Conservation (phyloP, 1,140 invertebrate genomes). For the Sminthurides bifidus region DNA sequence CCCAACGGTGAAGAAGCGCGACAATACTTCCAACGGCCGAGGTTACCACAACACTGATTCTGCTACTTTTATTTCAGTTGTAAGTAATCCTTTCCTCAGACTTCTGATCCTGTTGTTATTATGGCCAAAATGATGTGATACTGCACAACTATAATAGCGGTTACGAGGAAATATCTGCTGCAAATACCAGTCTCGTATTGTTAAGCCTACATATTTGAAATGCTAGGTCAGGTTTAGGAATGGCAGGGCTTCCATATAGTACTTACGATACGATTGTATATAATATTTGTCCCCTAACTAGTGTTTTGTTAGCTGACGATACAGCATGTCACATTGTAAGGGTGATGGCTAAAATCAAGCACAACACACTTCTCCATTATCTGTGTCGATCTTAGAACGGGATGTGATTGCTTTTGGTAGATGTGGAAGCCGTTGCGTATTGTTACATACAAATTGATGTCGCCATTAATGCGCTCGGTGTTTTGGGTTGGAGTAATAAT, state of each 20-base stretch:
- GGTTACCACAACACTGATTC: constrained; percentile 23
- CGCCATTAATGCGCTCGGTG: background rate
- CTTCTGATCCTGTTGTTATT: constrained; percentile 8
- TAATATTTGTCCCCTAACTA: no score
- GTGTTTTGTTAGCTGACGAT: no score
- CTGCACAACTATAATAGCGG: no score
- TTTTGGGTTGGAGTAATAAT: background rate
- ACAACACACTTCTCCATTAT: background rate
- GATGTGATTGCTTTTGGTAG: background rate
- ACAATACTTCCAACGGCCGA: constrained; percentile 23
- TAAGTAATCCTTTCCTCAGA: constrained; percentile 41
- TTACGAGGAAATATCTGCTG: background rate
- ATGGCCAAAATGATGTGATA: background rate
- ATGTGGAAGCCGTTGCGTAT: background rate
- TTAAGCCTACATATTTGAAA: background rate
- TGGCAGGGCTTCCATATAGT: background rate
- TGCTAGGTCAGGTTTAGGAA: background rate
- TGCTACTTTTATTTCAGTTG: constrained; percentile 60
- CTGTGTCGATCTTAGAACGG: background rate
- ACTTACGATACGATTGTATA: background rate
- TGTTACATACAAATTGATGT: background rate
- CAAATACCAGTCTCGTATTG: background rate
- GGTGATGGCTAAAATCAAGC: background rate
- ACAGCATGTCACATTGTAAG: no score
- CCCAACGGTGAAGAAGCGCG: constrained; percentile 30